These are phyloP conservation scores for Acleris literana DNA, from an alignment of 2,888 invertebrate species.

Conservation along the genomic window DNA sequence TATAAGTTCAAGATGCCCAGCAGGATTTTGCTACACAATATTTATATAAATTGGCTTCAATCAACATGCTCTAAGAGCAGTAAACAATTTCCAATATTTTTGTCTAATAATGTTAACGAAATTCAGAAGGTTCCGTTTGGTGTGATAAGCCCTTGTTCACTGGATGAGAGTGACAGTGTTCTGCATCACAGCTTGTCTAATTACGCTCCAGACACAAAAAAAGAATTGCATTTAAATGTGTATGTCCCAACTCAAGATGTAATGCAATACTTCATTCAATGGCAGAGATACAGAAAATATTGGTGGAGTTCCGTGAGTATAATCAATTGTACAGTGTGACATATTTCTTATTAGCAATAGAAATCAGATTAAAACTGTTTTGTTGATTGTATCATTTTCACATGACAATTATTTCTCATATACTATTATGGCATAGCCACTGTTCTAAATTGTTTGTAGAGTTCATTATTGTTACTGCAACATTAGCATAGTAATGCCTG, in stretches of 20 bases:
- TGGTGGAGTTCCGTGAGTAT: slow-evolving; percentile 92
- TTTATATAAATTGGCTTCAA: slow-evolving; percentile 64
- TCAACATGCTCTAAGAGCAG: slow-evolving; percentile 60
- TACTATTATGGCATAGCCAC: no score
- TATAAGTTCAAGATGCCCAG: slow-evolving; percentile 60
- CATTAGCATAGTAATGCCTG: no score
- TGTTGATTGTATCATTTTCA: no score
- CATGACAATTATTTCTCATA: no score
- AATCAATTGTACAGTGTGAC: background rate
- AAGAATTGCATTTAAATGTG: slow-evolving; percentile 65
- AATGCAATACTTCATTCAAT: slow-evolving; percentile 87
- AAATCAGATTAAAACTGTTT: no score
- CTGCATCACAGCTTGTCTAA: slow-evolving; percentile 46
- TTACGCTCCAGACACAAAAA: slow-evolving; percentile 44
- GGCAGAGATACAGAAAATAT: slow-evolving; percentile 90
- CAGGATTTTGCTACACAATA: slow-evolving; percentile 62
- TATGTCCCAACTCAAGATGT: slow-evolving; percentile 74
- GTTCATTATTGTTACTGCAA: no score
- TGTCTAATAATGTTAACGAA: slow-evolving; percentile 16
- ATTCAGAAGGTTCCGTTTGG: slow-evolving; percentile 51
- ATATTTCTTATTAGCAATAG: no score
- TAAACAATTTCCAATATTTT: slow-evolving; percentile 59
- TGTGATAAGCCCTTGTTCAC: slow-evolving; percentile 46
- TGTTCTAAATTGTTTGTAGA: no score
- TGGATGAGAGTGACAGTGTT: slow-evolving; percentile 41